Conservation (phyloP, 2,113 vertebrate species). For the Toxostoma redivivum region DNA sequence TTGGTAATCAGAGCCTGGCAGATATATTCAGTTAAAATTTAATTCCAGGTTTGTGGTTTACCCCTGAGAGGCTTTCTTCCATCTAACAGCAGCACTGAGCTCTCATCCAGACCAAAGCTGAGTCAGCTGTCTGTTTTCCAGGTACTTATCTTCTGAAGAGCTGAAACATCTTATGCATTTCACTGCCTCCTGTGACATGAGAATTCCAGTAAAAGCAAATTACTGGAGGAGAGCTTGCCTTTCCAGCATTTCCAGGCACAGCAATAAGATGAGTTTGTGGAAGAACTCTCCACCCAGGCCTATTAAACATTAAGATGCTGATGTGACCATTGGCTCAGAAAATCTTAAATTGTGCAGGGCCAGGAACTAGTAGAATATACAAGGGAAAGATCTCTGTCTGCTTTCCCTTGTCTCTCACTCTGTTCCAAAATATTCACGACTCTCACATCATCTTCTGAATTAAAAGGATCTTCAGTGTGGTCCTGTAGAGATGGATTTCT, state of each 20-base stretch:
- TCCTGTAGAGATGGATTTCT: not conserved
- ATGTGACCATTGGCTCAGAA: not conserved
- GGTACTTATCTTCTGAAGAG: conserved; percentile 19
- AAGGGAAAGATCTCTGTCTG: not conserved
- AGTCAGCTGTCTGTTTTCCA: conserved; percentile 40
- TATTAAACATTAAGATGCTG: conserved; percentile 7
- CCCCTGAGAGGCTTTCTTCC: not conserved
- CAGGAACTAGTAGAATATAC: not conserved
- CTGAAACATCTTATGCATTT: conserved; percentile 5
- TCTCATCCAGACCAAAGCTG: not conserved
- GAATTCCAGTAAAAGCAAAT: conserved; percentile 9
- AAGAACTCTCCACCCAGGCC: not conserved
- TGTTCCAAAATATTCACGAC: not conserved
- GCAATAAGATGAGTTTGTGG: not conserved
- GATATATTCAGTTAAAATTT: not conserved
- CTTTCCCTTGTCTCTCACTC: not conserved
- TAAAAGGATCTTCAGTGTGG: conserved; percentile 1
- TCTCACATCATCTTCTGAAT: not conserved
- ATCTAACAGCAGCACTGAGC: not conserved
- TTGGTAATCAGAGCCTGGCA: not conserved
- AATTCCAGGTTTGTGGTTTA: not conserved
- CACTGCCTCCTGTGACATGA: not conserved
- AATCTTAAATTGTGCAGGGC: not conserved
- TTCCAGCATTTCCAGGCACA: not conserved
- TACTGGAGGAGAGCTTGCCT: not conserved